Percentiles rank a stretch among this genome's conserved stretches.
Evolutionary conservation across 1,140 invertebrate genomes (phyloP).

Genomic region (Drosophila bipectinata): DNA sequence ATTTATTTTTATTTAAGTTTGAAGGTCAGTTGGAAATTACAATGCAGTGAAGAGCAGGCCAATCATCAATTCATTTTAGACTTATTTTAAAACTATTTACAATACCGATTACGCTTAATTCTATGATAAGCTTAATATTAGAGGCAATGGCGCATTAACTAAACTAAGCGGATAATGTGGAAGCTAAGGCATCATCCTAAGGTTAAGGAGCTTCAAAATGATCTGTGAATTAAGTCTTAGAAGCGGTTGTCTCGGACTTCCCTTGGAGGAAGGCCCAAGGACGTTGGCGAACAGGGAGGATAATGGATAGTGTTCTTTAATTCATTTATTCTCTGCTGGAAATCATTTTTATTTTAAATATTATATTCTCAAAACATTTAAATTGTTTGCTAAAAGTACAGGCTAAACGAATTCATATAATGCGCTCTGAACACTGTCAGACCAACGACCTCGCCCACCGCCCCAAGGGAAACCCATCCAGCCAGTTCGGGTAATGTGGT

Average conservation of each 20-base stretch:
- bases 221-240: constrained; percentile 43
- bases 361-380: not conserved
- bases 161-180: constrained; percentile 12
- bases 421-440: not conserved
- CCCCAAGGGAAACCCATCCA: constrained; percentile 22
- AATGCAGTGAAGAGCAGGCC: constrained; percentile 59
- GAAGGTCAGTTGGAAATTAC: constrained; percentile 14
- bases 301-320: not conserved
- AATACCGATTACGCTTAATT: constrained; percentile 14
- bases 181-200: constrained; percentile 48
- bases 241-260: constrained; percentile 7
- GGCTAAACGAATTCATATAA: not conserved
- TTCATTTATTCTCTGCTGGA: not conserved
- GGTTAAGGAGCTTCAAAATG: constrained; percentile 3
- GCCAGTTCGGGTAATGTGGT: constrained; percentile 14
- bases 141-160: constrained; percentile 36
- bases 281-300: constrained; percentile 14
- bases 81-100: constrained; percentile 60
- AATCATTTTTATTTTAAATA: too few relatives aligned
- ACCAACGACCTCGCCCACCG: constrained; percentile 8
- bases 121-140: constrained; percentile 30
- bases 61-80: constrained; percentile 33
- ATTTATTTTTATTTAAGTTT: constrained; percentile 30
- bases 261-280: constrained; percentile 5
- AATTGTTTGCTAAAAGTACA: not conserved